Conservation (phyloP, 2,113 vertebrate species). For the Opisthocomus hoazin region DNA sequence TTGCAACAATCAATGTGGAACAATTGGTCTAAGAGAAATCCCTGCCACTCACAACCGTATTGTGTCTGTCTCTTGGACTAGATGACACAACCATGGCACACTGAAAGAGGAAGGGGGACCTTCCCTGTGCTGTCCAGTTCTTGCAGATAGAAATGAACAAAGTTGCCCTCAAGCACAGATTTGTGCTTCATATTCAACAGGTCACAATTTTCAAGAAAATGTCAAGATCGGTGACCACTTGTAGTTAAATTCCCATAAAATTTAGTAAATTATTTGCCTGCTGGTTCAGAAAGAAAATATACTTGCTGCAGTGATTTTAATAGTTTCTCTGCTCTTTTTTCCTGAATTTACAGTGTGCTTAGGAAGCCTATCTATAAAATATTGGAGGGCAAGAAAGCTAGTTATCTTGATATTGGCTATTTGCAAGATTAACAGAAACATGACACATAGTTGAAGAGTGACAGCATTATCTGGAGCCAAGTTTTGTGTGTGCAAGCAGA, state of each 20-base stretch:
- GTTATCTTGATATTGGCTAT: not conserved
- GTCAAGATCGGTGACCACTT: not conserved
- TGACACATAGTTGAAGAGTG: not conserved
- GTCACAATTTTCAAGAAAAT: not conserved
- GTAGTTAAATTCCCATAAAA: not conserved
- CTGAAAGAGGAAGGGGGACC: not conserved
- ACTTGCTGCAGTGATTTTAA: not conserved
- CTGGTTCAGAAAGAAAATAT: not conserved
- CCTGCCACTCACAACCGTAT: rapidly evolving
- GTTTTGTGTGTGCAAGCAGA: not conserved
- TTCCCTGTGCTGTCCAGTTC: not conserved
- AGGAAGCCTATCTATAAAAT: not conserved
- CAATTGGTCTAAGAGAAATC: not conserved
- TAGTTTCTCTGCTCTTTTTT: not conserved
- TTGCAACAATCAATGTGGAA: not conserved
- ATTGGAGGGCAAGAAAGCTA: not conserved
- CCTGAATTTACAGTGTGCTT: not conserved
- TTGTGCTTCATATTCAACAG: not conserved
- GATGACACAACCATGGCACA: not conserved
- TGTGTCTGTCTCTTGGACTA: not conserved
- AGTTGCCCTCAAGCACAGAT: not conserved
- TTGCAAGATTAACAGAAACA: not conserved
- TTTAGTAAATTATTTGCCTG: not conserved
- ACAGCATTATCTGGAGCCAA: not conserved
- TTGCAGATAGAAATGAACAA: not conserved